phyloP scores from a whole-genome alignment of 2,797 vertebrate species.

The Oryzias sinensis region DNA sequence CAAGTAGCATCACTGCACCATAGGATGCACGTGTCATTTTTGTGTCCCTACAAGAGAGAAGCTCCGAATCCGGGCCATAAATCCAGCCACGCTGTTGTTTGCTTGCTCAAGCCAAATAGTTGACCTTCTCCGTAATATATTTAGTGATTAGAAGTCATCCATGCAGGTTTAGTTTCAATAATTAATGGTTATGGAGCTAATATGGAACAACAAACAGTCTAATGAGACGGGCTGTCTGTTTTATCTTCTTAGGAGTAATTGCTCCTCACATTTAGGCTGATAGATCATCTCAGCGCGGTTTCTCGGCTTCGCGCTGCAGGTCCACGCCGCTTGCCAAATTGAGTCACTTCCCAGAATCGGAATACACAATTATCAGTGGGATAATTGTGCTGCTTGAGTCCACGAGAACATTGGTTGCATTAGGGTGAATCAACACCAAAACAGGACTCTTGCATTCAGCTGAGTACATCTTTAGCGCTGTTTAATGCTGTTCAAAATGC shows the following conservation, averaged over 20 bases:
- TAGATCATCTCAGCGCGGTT: slow-evolving; percentile 44
- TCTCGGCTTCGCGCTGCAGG: slow-evolving; percentile 25
- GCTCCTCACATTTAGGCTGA: slow-evolving; percentile 31
- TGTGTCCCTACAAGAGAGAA: neutral
- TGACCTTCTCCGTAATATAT: no score
- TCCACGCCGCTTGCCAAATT: slow-evolving; percentile 38
- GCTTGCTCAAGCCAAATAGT: no score
- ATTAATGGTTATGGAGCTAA: slow-evolving; percentile 9
- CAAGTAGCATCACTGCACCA: neutral
- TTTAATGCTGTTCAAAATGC: neutral
- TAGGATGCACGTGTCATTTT: neutral
- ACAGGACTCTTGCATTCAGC: slow-evolving; percentile 4
- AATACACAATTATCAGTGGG: slow-evolving; percentile 42
- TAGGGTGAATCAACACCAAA: slow-evolving; percentile 24
- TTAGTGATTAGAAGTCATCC: no score
- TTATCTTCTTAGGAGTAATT: slow-evolving; percentile 32
- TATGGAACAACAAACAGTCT: slow-evolving; percentile 12
- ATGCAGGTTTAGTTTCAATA: neutral
- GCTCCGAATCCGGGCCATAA: no score
- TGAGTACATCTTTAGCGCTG: slow-evolving; percentile 12
- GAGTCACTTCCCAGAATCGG: slow-evolving; percentile 48
- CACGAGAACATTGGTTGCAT: slow-evolving; percentile 35
- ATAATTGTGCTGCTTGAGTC: slow-evolving; percentile 29
- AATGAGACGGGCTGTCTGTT: neutral
- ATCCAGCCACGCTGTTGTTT: no score